Evolutionary conservation across 2,888 invertebrate species (phyloP).

Genomic region (Drosophila atripex): DNA sequence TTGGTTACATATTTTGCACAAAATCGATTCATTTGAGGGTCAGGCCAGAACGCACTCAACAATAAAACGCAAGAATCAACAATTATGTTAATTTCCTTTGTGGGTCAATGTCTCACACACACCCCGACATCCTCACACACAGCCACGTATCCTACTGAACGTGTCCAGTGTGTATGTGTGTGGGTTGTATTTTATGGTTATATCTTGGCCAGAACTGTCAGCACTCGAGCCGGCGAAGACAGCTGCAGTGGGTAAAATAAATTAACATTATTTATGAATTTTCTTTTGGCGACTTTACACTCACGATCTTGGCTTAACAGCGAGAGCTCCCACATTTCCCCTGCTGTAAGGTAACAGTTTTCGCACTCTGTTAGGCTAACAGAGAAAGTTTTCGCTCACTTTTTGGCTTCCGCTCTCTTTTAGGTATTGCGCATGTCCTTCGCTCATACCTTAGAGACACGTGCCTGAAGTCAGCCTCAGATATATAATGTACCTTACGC

Average conservation of each 20-base stretch:
- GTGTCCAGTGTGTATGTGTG: constrained; percentile 3
- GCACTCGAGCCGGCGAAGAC: constrained; percentile 24
- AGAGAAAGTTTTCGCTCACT: constrained; percentile 15
- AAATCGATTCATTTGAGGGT: constrained; percentile 41
- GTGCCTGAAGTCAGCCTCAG: constrained; percentile 50
- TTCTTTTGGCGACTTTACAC: constrained; percentile 19
- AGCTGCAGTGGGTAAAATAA: constrained; percentile 48
- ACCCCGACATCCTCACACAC: constrained; percentile 1
- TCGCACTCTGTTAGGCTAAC: neutral
- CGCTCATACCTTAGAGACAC: constrained; percentile 55
- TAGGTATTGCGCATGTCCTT: constrained; percentile 55
- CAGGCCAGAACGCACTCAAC: constrained; percentile 43
- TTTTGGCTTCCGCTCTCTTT: constrained; percentile 1
- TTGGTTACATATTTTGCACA: constrained; percentile 10
- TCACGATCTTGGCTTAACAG: constrained; percentile 1
- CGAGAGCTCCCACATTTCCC: constrained; percentile 30
- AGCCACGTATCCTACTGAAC: neutral
- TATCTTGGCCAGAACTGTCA: constrained; percentile 46
- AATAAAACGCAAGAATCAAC: constrained; percentile 63
- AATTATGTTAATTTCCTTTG: constrained; percentile 73
- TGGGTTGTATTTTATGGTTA: constrained; percentile 43
- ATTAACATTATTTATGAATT: constrained; percentile 53
- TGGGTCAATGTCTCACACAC: constrained; percentile 63
- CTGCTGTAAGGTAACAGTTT: constrained; percentile 31
- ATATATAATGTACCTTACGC: constrained; percentile 82